Evolutionary conservation across 2,888 invertebrate species (phyloP).

Genomic region (Trissoscelio sp.): DNA sequence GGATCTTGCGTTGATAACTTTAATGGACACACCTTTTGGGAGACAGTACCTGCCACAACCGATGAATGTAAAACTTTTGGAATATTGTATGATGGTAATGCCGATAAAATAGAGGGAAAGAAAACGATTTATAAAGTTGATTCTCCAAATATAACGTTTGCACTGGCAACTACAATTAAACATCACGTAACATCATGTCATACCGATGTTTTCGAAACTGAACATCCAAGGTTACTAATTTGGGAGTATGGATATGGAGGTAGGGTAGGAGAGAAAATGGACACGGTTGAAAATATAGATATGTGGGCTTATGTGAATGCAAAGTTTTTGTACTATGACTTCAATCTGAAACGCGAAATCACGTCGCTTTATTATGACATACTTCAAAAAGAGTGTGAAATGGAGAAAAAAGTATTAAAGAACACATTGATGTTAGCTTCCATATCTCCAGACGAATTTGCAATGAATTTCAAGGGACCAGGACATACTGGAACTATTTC

Average conservation of each 20-base stretch:
- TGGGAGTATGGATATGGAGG: conserved; percentile 6
- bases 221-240: conserved; percentile 56
- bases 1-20: conserved; percentile 43
- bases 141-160: not conserved
- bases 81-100: conserved; percentile 37
- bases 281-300: conserved; percentile 49
- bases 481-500: conserved; percentile 71
- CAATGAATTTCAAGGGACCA: conserved; percentile 60
- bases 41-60: conserved; percentile 48
- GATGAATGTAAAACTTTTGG: conserved; percentile 36
- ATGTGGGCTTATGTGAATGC: conserved; percentile 69
- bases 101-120: conserved; percentile 5
- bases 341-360: conserved; percentile 65
- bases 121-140: conserved; percentile 12
- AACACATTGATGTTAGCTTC: conserved; percentile 71
- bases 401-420: conserved; percentile 71
- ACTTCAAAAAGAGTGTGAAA: conserved; percentile 69
- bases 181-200: not conserved
- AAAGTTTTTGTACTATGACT: conserved; percentile 73
- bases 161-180: conserved; percentile 3
- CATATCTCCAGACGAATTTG: conserved; percentile 71
- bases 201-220: conserved; percentile 4
- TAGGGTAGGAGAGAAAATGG: not conserved
- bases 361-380: conserved; percentile 68
- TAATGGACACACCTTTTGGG: conserved; percentile 56